Percentiles rank a stretch among this genome's conserved stretches.
Evolutionary conservation across 2,113 vertebrate genomes (phyloP).

Genomic region (Uria aalge): DNA sequence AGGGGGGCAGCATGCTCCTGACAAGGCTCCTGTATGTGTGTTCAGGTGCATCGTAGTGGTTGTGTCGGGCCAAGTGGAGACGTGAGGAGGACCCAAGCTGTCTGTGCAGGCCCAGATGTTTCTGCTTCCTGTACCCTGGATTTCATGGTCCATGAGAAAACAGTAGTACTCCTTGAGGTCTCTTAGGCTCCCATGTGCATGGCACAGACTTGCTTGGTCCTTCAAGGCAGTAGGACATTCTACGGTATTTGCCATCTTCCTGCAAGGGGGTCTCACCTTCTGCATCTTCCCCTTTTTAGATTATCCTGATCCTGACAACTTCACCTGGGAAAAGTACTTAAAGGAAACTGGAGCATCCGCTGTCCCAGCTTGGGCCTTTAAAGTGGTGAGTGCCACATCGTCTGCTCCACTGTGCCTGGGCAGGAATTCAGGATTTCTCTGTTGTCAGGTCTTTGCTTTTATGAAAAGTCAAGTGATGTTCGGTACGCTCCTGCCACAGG

Average conservation of each 20-base stretch:
- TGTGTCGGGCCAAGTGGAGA: not conserved
- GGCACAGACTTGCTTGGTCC: not conserved
- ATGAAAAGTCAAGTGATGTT: not conserved
- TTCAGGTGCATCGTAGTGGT: not conserved
- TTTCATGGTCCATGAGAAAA: not conserved
- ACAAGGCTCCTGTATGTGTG: not conserved
- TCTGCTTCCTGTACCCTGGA: not conserved
- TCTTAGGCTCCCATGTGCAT: not conserved
- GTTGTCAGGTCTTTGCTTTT: not conserved
- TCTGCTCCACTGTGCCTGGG: not conserved
- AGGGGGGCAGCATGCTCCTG: not conserved
- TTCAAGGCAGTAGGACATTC: not conserved
- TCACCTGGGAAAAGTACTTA: constrained; percentile 93
- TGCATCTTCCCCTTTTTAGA: constrained; percentile 70
- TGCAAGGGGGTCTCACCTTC: not conserved
- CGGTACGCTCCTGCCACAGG: not conserved
- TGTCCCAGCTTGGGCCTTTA: constrained; percentile 88
- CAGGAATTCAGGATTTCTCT: not conserved
- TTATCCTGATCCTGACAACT: constrained; percentile 90
- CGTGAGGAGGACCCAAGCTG: not conserved
- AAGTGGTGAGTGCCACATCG: constrained; percentile 79
- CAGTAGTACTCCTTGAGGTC: not conserved
- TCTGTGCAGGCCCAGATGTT: not conserved
- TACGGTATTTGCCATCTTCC: not conserved
- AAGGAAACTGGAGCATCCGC: constrained; percentile 89